Evolutionary conservation across 2,113 vertebrate species (phyloP).

Genomic region (Tachysurus vachellii): DNA sequence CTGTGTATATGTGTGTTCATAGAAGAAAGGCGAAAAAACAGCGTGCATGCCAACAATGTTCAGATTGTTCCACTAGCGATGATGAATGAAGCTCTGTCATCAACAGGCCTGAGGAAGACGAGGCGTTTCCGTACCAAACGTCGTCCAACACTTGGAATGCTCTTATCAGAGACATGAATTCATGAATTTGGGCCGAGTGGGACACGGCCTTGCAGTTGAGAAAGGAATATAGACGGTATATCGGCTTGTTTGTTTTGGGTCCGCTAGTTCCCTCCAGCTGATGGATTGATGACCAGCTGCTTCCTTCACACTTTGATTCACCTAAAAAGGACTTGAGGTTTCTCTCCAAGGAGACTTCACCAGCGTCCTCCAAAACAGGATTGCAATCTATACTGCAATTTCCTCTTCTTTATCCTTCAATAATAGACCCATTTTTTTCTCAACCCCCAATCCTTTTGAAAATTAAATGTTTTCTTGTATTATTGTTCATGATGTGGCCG

Average conservation of each 20-base stretch:
- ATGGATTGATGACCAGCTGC: conserved; percentile 45
- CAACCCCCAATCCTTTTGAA: conserved; percentile 21
- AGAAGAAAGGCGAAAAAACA: conserved; percentile 41
- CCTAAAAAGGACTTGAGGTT: conserved; percentile 46
- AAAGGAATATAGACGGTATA: not conserved
- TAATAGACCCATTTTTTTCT: conserved; percentile 26
- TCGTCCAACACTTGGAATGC: not conserved
- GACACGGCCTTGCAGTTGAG: not conserved
- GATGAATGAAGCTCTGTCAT: conserved; percentile 48
- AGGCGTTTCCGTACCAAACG: conserved; percentile 32
- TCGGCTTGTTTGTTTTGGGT: conserved; percentile 25
- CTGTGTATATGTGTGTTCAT: conserved; percentile 38
- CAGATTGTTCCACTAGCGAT: conserved; percentile 51
- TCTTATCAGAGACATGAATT: conserved; percentile 30
- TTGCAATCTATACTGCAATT: conserved; percentile 42
- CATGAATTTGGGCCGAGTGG: not conserved
- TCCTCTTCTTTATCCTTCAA: conserved; percentile 39
- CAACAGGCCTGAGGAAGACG: conserved; percentile 21
- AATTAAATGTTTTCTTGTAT: conserved; percentile 18
- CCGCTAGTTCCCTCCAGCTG: not conserved
- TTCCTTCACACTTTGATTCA: conserved; percentile 47
- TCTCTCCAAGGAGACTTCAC: conserved; percentile 39
- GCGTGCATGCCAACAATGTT: conserved; percentile 50
- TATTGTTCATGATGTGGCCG: conserved; percentile 7
- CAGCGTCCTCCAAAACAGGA: conserved; percentile 44